phyloP scores from a whole-genome alignment of 2,888 invertebrate genomes.

The Trypoxylon attenuatum region DNA sequence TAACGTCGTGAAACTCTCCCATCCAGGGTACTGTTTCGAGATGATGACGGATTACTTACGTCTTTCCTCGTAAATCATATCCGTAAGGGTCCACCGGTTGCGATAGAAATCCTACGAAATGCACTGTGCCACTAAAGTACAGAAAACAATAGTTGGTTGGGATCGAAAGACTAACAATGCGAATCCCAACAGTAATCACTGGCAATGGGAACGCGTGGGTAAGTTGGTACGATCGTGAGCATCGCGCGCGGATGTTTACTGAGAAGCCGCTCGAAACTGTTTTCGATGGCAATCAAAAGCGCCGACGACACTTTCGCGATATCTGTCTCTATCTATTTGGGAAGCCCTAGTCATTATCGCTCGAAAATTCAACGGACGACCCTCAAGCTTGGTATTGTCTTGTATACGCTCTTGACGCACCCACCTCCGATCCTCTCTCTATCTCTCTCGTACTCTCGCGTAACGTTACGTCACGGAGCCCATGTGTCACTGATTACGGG shows the following conservation, averaged over 20 bases:
- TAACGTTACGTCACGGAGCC: conserved; percentile 17
- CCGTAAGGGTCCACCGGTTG: not conserved
- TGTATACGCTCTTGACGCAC: too few relatives aligned
- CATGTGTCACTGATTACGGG: conserved; percentile 30
- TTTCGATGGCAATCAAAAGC: conserved; percentile 35
- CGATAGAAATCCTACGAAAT: not conserved
- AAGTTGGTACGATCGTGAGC: conserved; percentile 7
- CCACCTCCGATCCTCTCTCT: too few relatives aligned
- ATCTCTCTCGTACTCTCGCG: too few relatives aligned
- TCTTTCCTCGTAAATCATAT: conserved; percentile 26
- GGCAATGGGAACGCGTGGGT: not conserved
- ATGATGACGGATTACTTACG: too few relatives aligned
- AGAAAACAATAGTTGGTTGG: not conserved
- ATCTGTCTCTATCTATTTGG: conserved; percentile 46
- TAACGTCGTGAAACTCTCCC: not conserved
- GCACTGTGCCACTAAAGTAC: not conserved
- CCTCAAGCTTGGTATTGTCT: too few relatives aligned
- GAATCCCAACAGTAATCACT: not conserved
- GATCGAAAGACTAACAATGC: not conserved
- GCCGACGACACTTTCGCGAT: conserved; percentile 43
- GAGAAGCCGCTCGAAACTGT: conserved; percentile 24
- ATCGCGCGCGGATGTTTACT: conserved; percentile 40
- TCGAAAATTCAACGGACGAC: too few relatives aligned
- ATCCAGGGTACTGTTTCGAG: too few relatives aligned
- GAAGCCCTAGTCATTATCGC: conserved; percentile 53